Percentiles rank a stretch among this genome's conserved stretches.
These are phyloP conservation scores for Lycocorax pyrrhopterus DNA, from an alignment of 2,113 vertebrate genomes.

Conservation along the genomic window DNA sequence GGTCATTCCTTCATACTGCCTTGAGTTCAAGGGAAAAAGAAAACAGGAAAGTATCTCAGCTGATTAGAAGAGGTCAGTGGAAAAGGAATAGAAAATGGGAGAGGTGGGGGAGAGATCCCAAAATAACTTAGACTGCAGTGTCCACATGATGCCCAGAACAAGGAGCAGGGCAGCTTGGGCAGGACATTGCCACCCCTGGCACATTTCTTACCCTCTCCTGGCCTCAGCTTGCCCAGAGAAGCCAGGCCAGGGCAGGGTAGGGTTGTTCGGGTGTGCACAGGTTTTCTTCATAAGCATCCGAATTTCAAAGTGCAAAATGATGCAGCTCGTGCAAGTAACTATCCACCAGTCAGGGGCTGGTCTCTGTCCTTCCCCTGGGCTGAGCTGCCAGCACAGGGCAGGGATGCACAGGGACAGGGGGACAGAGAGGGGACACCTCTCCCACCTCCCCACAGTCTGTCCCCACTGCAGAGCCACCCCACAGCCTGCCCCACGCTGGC, in stretches of 20 bases:
- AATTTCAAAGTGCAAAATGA: not conserved
- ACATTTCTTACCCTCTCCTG: not conserved
- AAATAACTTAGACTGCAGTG: not conserved
- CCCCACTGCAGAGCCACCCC: not conserved
- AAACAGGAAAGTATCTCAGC: not conserved
- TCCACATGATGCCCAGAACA: not conserved
- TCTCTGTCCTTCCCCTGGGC: not conserved
- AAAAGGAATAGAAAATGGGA: not conserved
- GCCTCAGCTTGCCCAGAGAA: not conserved
- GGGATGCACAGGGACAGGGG: not conserved
- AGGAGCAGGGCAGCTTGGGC: not conserved
- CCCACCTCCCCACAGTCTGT: not conserved
- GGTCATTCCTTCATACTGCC: not conserved
- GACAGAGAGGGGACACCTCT: not conserved
- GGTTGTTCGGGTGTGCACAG: not conserved
- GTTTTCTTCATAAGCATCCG: not conserved
- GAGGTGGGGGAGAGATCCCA: not conserved
- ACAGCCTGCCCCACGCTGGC: accelerated
- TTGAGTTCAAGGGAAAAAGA: not conserved
- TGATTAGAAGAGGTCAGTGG: not conserved
- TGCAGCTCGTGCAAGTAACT: not conserved
- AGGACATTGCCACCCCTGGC: not conserved
- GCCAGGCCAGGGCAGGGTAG: not conserved
- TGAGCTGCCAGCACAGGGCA: not conserved
- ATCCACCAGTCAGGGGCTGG: accelerated